A percentile compares a stretch with the other conserved stretches of the same genome.
These are phyloP conservation scores for Pomacea maculata DNA, from an alignment of 1,140 invertebrate genomes.

Conservation along the genomic window DNA sequence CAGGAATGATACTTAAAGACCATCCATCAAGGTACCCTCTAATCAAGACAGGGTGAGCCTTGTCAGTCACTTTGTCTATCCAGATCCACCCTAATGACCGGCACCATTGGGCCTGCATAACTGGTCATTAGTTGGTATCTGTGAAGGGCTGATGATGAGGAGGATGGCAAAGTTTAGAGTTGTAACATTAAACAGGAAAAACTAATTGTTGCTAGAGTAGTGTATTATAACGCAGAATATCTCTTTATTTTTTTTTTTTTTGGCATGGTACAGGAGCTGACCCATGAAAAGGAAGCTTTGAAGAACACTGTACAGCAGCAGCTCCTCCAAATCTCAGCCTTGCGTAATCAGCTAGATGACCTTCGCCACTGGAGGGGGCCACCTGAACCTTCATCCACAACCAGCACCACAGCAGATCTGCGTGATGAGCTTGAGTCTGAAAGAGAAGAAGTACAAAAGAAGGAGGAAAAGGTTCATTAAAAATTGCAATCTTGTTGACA, in stretches of 20 bases:
- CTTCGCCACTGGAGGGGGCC: conserved; percentile 51
- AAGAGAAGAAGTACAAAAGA: conserved; percentile 47
- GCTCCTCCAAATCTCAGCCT: conserved; percentile 79
- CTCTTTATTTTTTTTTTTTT: neutral
- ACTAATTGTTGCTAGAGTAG: no score
- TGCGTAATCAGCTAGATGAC: conserved; percentile 81
- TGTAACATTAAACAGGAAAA: no score
- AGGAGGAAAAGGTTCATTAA: conserved; percentile 44
- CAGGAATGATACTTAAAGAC: no score
- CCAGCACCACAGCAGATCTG: conserved; percentile 35
- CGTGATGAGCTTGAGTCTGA: conserved; percentile 44
- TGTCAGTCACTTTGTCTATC: no score
- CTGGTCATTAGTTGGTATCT: no score
- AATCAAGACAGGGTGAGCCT: no score
- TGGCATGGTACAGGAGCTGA: conserved; percentile 73
- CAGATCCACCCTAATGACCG: no score
- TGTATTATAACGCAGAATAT: neutral
- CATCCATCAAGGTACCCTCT: no score
- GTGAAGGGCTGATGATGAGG: no score
- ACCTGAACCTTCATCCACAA: conserved; percentile 23
- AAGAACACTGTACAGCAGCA: conserved; percentile 83
- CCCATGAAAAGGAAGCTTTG: conserved; percentile 80
- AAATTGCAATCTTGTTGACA: no score
- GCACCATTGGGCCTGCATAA: no score
- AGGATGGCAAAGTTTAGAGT: no score